Conservation (phyloP, 2,797 vertebrate genomes). For the Gambelia wislizenii region DNA sequence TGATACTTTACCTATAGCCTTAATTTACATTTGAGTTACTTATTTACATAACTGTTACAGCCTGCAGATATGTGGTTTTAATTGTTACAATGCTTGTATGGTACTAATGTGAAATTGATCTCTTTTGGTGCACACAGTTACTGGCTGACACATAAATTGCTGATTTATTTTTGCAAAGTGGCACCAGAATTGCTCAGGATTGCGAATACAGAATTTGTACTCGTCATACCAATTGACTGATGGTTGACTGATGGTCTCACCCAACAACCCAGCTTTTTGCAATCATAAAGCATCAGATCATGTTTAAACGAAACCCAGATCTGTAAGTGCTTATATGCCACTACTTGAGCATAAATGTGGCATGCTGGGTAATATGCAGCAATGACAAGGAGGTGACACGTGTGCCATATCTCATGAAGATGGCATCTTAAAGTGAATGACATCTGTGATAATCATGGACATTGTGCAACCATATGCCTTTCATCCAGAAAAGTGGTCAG, state of each 20-base stretch:
- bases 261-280: not conserved
- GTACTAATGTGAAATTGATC: conserved; percentile 40
- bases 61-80: conserved; percentile 55
- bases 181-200: not conserved
- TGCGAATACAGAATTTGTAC: not conserved
- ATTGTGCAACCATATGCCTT: not conserved
- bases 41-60: conserved; percentile 37
- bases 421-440: not conserved
- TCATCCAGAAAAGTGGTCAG: not conserved
- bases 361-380: not conserved
- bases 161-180: not conserved
- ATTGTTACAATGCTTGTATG: conserved; percentile 41
- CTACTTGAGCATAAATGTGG: not conserved
- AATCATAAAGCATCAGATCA: not conserved
- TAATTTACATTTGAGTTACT: conserved; percentile 55
- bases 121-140: conserved; percentile 30
- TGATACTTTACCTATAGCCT: too few species aligned
- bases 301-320: not conserved
- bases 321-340: not conserved
- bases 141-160: not conserved
- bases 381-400: too few species aligned
- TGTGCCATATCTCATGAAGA: not conserved
- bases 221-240: not conserved
- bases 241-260: not conserved
- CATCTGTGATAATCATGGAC: too few species aligned